Evolutionary conservation across 2,888 invertebrate species (phyloP), one percentile per base, ranked within the genome.

Genomic region (Oscheius myriophilus): DNA sequence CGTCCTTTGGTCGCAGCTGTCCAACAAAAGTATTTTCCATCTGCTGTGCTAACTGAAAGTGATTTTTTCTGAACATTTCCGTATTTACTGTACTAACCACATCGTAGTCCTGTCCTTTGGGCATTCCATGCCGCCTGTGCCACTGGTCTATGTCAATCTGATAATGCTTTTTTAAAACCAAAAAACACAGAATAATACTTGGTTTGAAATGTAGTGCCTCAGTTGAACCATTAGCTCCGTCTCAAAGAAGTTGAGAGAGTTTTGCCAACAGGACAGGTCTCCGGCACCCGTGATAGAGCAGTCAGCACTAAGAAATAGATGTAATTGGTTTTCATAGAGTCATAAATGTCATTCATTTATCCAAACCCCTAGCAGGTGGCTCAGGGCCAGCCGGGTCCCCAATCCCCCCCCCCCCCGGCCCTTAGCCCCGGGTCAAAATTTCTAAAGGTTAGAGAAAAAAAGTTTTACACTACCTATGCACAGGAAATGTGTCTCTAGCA

Each of bases 91-190:
- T n/a, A n/a, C 52, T 23, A 16, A 69, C 66, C 26, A 23, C 25
- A 16, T 53, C 51, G 21, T 49, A 78, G 51, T 82, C 74, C 45
- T 73, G 61, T 18, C 64, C 71, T 25, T 82, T 73, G 18, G 14
- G 21, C 14, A 67, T 42, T 21, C 72, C 73, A 59, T 82, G 76
- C 12, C 84, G 61, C 6, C 78, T 61, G 23, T 71, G 66, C 81
- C 83, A 82, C 49, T 82, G 82, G 67, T 82, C 84, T 16, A 84
- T 79, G 67, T 82, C 73, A 45, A 80, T 72, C 68, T 67, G 12
- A 26, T 58, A 54, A 33, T 7, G 23, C 0, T 43, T 43, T 33
- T 3, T 33, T 6, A 33, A 49, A 11, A 46, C 14, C 3, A 4
- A 14, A 14, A 46, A 14, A 4, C 18, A 18, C 18, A 16, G 16